phyloP scores from a whole-genome alignment of 1,140 invertebrate species.

The Zaprionus nigranus region DNA sequence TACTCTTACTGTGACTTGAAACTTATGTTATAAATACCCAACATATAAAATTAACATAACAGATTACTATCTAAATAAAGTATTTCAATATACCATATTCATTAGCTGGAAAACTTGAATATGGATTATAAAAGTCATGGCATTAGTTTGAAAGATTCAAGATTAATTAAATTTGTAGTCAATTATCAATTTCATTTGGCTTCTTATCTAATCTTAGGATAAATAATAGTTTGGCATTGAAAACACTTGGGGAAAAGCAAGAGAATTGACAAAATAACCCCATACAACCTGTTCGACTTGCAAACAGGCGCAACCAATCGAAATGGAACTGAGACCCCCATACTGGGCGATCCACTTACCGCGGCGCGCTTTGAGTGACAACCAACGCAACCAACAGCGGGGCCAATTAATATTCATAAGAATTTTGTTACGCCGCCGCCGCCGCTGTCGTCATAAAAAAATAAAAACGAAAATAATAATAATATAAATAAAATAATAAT shows the following conservation, averaged over 20 bases:
- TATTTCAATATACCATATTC: neutral
- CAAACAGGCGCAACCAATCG: slow-evolving; percentile 39
- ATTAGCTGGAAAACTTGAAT: neutral
- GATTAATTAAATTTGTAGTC: neutral
- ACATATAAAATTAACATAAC: neutral
- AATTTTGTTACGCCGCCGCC: slow-evolving; percentile 54
- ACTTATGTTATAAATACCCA: no score
- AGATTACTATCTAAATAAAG: neutral
- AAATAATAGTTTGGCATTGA: neutral
- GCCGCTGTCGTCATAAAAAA: slow-evolving; percentile 7
- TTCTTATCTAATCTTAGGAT: neutral
- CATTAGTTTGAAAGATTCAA: neutral
- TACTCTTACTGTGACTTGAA: no score
- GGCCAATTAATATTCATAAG: slow-evolving; percentile 63
- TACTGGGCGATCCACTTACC: slow-evolving; percentile 40
- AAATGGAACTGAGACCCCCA: slow-evolving; percentile 31
- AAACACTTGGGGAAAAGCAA: neutral
- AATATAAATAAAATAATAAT: slow-evolving; percentile 43
- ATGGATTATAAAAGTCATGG: neutral
- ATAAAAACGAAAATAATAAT: slow-evolving; percentile 22
- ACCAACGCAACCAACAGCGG: slow-evolving; percentile 41
- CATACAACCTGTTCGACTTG: slow-evolving; percentile 35
- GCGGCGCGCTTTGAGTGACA: slow-evolving; percentile 43
- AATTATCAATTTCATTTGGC: neutral
- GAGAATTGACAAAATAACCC: neutral